These are phyloP conservation scores for Syngnathus rostellatus DNA, from an alignment of 2,797 vertebrate genomes.

Conservation along the genomic window DNA sequence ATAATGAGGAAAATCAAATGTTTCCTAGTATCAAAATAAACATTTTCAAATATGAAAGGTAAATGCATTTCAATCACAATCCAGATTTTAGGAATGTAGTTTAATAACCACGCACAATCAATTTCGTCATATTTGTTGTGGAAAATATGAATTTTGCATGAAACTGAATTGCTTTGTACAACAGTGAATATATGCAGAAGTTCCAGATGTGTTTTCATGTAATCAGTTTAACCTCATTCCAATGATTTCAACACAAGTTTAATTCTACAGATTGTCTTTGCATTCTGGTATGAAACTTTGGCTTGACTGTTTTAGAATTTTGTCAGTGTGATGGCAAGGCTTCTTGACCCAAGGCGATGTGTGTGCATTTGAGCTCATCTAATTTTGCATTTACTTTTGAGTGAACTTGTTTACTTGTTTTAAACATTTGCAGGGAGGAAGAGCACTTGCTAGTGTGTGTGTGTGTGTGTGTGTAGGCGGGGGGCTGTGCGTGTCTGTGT, in stretches of 20 bases:
- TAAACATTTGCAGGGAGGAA: conserved; percentile 19
- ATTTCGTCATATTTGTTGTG: no score
- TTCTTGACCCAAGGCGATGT: conserved; percentile 34
- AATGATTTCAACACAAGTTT: background rate
- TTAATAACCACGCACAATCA: no score
- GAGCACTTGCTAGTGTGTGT: background rate
- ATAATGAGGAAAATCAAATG: no score
- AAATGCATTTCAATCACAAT: no score
- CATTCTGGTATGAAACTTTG: conserved; percentile 21
- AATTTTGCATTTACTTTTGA: conserved; percentile 37
- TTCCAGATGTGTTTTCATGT: background rate
- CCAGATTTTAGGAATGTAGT: no score
- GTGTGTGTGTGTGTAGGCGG: background rate
- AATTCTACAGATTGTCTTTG: conserved; percentile 5
- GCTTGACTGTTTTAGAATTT: conserved; percentile 8
- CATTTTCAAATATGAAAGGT: no score
- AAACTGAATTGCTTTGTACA: no score
- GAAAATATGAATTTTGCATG: no score
- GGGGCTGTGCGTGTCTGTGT: background rate
- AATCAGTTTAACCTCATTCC: background rate
- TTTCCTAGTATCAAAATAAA: no score
- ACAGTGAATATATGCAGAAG: no score
- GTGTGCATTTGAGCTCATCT: conserved; percentile 37
- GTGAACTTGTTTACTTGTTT: conserved; percentile 32
- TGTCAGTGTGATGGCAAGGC: conserved; percentile 33